A percentile compares a stretch with the other conserved stretches of the same genome.
Conservation (phyloP, 2,797 vertebrate species). For the Avahi laniger region DNA sequence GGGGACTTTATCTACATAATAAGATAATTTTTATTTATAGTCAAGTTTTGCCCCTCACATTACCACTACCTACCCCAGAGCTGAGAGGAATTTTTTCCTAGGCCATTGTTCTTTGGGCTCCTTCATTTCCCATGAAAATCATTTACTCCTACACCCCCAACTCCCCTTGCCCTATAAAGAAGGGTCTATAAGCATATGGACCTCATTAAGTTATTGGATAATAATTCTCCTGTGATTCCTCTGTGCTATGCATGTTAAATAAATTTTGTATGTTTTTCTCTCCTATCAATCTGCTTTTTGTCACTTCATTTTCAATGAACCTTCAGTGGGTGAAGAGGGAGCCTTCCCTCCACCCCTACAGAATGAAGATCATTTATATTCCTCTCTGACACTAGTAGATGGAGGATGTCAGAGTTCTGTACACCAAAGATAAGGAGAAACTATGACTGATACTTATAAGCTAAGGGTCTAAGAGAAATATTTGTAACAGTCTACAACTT, state of each 20-base stretch:
- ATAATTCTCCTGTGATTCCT: background rate
- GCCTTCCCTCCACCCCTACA: background rate
- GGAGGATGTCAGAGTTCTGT: conserved; percentile 2
- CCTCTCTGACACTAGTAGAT: conserved; percentile 21
- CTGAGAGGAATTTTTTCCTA: background rate
- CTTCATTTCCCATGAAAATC: background rate
- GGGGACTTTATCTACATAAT: background rate
- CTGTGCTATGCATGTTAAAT: background rate
- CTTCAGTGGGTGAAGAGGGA: background rate
- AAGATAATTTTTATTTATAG: background rate
- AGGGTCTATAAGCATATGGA: background rate
- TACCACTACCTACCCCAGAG: background rate
- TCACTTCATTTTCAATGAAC: background rate
- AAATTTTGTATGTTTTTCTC: background rate
- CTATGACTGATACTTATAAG: background rate
- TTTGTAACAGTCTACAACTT: background rate
- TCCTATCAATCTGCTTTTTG: background rate
- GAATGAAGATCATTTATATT: conserved; percentile 44
- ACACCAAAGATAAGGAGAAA: conserved; percentile 25
- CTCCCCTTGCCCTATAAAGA: background rate
- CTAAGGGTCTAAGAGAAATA: background rate
- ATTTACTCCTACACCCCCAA: background rate
- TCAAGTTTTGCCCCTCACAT: background rate
- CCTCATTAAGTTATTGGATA: background rate
- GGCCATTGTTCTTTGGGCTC: background rate